Conservation (phyloP, 2,888 invertebrate species). For the Strigamia transsilvanica region DNA sequence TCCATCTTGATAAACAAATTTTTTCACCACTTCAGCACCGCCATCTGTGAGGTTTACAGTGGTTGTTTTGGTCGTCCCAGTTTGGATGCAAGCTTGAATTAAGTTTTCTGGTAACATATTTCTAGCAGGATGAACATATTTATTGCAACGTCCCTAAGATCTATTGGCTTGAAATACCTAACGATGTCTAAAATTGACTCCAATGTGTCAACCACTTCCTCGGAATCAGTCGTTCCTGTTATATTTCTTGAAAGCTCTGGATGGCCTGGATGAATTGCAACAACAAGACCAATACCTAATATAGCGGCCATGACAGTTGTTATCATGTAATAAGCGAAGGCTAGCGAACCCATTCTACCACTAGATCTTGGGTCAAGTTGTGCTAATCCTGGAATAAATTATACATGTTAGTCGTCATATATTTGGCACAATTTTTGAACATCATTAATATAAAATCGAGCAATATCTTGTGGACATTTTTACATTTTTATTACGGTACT, state of each 20-base stretch:
- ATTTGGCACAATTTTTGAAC: neutral
- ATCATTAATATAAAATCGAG: too few relatives aligned
- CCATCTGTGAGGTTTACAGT: neutral
- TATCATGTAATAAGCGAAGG: slow-evolving; percentile 72
- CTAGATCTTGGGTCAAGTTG: slow-evolving; percentile 72
- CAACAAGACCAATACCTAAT: slow-evolving; percentile 72
- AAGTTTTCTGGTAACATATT: slow-evolving; percentile 73
- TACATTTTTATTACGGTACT: too few relatives aligned
- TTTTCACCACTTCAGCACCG: slow-evolving; percentile 56
- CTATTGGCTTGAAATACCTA: slow-evolving; percentile 63
- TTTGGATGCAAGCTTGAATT: slow-evolving; percentile 71
- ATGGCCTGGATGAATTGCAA: slow-evolving; percentile 73
- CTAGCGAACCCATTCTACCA: slow-evolving; percentile 72
- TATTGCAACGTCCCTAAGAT: neutral
- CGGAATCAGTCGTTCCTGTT: slow-evolving; percentile 57
- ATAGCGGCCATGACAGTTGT: slow-evolving; percentile 74
- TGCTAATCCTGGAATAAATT: slow-evolving; percentile 68
- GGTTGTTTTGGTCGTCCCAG: slow-evolving; percentile 66
- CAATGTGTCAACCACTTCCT: slow-evolving; percentile 66
- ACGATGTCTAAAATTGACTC: slow-evolving; percentile 72
- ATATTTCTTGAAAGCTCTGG: slow-evolving; percentile 63
- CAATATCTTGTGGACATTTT: too few relatives aligned
- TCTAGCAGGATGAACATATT: slow-evolving; percentile 61
- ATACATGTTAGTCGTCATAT: neutral
- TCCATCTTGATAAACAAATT: slow-evolving; percentile 67